Conservation (phyloP, 2,888 invertebrate species). For the Pegoplata infirma region DNA sequence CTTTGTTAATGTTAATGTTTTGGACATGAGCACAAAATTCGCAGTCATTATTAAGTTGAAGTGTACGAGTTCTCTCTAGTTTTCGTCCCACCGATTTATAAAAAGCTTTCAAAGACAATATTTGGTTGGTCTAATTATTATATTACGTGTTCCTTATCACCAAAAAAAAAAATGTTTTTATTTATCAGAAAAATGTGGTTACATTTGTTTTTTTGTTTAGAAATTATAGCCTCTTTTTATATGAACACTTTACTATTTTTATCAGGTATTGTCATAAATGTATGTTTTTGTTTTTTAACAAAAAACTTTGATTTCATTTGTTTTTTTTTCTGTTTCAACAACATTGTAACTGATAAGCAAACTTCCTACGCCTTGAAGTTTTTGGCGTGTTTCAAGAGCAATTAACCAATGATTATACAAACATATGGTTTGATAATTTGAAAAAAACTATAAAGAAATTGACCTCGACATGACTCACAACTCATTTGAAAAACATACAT, state of each 20-base stretch:
- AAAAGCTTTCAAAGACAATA: too few species aligned
- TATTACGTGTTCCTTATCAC: neutral
- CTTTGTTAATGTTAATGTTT: too few species aligned
- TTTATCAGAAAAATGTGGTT: neutral
- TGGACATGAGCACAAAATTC: too few species aligned
- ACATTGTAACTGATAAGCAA: conserved; percentile 33
- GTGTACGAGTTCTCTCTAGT: too few species aligned
- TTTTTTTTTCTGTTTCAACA: neutral
- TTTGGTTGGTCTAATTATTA: too few species aligned
- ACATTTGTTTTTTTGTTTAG: neutral
- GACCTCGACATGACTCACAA: conserved; percentile 8
- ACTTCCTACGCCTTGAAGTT: conserved; percentile 24
- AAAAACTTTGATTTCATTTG: neutral
- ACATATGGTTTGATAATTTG: conserved; percentile 16
- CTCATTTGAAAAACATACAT: neutral
- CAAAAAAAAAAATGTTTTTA: neutral
- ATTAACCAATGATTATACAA: conserved; percentile 13
- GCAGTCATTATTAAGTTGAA: too few species aligned
- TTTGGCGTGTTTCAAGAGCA: conserved; percentile 16
- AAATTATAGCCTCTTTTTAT: neutral
- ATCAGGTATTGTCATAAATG: conserved; percentile 6
- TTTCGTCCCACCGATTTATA: too few species aligned
- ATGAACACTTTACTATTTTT: neutral
- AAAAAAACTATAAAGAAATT: conserved; percentile 2
- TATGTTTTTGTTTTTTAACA: neutral